A percentile compares a stretch with the other conserved stretches of the same genome.
phyloP scores from a whole-genome alignment of 2,888 invertebrate genomes.

The Hypsopygia costalis region DNA sequence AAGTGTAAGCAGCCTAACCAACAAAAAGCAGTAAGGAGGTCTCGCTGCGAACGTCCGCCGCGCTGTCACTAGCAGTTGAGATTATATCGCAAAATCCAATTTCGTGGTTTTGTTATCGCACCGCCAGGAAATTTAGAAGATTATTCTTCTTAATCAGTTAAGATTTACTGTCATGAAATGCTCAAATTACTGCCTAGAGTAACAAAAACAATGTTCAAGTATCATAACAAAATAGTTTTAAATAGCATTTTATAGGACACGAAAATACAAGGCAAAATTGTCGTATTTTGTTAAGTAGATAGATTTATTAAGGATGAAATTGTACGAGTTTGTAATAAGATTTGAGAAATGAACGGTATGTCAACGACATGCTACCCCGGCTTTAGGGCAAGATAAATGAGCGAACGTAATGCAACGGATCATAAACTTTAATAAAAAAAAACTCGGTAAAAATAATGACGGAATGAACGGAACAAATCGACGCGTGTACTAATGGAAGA shows the following conservation, averaged over 20 bases:
- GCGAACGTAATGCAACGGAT: conserved; percentile 51
- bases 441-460: conserved; percentile 23
- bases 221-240: no score
- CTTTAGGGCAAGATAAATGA: conserved; percentile 62
- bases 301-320: conserved; percentile 55
- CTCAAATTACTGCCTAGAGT: background rate
- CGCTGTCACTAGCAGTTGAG: conserved; percentile 55
- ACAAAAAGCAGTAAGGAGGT: conserved; percentile 4
- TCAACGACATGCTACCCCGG: conserved; percentile 59
- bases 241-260: no score
- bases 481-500: conserved; percentile 6
- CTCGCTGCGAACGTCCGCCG: conserved; percentile 13
- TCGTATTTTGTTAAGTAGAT: conserved; percentile 30
- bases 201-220: no score
- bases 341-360: conserved; percentile 70
- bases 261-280: conserved; percentile 14
- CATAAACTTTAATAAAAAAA: conserved; percentile 18
- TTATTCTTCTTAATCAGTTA: conserved; percentile 33
- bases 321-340: conserved; percentile 58
- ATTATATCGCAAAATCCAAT: conserved; percentile 79
- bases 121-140: conserved; percentile 63
- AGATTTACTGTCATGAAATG: conserved; percentile 15
- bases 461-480: conserved; percentile 18
- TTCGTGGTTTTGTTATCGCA: conserved; percentile 77
- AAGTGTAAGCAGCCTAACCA: background rate